Evolutionary conservation across 2,113 vertebrate genomes (phyloP).

Genomic region (Piaya cayana): DNA sequence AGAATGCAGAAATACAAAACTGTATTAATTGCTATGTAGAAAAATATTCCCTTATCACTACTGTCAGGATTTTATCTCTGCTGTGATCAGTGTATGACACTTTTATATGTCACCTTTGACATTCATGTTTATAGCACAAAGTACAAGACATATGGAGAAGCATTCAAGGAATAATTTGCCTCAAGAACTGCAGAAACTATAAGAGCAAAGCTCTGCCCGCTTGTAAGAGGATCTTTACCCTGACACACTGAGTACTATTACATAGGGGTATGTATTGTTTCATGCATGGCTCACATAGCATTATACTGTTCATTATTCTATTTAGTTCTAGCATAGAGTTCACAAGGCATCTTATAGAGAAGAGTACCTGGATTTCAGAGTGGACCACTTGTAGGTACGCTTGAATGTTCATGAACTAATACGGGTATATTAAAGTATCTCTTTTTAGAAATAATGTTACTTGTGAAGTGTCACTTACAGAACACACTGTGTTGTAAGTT

Average conservation of each 20-base stretch:
- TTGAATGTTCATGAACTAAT: not conserved
- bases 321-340: not conserved
- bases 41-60: not conserved
- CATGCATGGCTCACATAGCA: not conserved
- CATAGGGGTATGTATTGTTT: not conserved
- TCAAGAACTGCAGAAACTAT: not conserved
- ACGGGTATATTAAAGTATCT: not conserved
- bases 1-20: not conserved
- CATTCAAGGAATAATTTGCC: not conserved
- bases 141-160: not conserved
- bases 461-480: not conserved
- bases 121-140: not conserved
- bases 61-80: not conserved
- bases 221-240: not conserved
- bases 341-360: not conserved
- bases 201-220: not conserved
- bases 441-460: not conserved
- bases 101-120: not conserved
- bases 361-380: not conserved
- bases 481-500: not conserved
- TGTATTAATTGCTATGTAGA: not conserved
- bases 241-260: rapidly evolving
- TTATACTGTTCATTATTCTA: not conserved
- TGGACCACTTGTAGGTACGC: not conserved
- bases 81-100: not conserved